Evolutionary conservation across 2,797 vertebrate species (phyloP), one percentile per base, ranked within the genome.

Genomic region (Rhadinocentrus ornatus): DNA sequence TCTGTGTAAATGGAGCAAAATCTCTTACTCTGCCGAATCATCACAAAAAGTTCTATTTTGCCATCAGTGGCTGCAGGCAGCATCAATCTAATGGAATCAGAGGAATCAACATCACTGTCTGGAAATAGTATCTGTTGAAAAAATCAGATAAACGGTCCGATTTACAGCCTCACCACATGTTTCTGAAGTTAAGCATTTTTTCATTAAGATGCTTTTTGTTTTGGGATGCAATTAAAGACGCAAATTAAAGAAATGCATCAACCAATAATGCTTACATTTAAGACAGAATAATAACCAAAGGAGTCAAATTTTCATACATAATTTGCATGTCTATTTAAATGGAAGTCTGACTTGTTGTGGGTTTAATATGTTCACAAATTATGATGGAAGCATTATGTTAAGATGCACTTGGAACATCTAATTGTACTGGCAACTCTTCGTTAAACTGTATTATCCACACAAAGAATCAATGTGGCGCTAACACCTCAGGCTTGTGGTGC

Each of bases 71-170:
- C 66, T 73, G 66, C 37, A 16, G 64, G 57, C 56, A 44, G 46
- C 18, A 56, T 32, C 35, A 6, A 62, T 66, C 41, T 37, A 12
- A 54, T 0, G 6, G 59, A 60, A 63, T 15, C 70, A 41, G 4
- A 81, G 57, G 73, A 77, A 83, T 75, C 48, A 1, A 65, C 48
- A 57, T 68, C 0, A 18, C 71, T 83, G 78, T 76, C 77, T 80
- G 66, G 68, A 67, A 37, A 55, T 75, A 64, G 34, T 31, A 66
- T 62, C 75, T 58, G 54, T 32, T 73, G 41, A 60, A 64, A 52
- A 77, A 72, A 16, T 20, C 26, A 66, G 71, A 82, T 39, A 32
- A 66, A 76, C 15, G 0, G 52, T 41, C 4, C 59, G 8, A 20
- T 65, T 63, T 56, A 35, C 58, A 53, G 48, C 3, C 13, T 6